phyloP scores from a whole-genome alignment of 2,888 invertebrate species.

The Machimus rusticus region DNA sequence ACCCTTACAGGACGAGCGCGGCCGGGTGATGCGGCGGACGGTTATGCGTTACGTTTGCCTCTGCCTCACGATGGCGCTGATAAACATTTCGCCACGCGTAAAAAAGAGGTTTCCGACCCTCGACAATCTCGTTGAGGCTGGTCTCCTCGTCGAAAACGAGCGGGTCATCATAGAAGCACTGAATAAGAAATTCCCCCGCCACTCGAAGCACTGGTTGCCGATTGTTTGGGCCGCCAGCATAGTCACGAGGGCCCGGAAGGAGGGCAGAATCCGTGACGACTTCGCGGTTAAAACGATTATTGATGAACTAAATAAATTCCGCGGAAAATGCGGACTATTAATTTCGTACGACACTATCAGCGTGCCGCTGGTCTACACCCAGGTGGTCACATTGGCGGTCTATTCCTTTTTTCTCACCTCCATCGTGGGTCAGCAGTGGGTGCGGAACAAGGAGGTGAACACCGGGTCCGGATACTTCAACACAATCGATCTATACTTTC shows the following conservation, averaged over 20 bases:
- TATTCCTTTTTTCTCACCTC: constrained; percentile 91
- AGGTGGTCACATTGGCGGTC: constrained; percentile 91
- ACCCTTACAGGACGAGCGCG: constrained; percentile 73
- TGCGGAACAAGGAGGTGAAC: constrained; percentile 67
- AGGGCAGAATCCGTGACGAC: constrained; percentile 87
- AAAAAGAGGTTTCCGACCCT: constrained; percentile 88
- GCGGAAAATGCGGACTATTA: constrained; percentile 79
- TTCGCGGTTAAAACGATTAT: constrained; percentile 92
- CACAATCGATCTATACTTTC: constrained; percentile 86
- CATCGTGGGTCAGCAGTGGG: constrained; percentile 89
- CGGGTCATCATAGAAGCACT: constrained; percentile 78
- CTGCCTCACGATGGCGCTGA: constrained; percentile 85
- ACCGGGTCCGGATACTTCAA: constrained; percentile 62
- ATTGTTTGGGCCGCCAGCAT: constrained; percentile 93
- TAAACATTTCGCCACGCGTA: constrained; percentile 86
- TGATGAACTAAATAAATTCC: constrained; percentile 85
- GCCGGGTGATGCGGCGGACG: constrained; percentile 81
- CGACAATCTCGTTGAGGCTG: constrained; percentile 84
- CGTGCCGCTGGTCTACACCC: constrained; percentile 83
- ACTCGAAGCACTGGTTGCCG: constrained; percentile 89
- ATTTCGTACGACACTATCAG: constrained; percentile 79
- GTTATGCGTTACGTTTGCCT: constrained; percentile 85
- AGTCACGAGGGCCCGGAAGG: constrained; percentile 87
- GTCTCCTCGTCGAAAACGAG: constrained; percentile 83
- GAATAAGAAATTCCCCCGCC: constrained; percentile 82